Evolutionary conservation across 2,113 vertebrate genomes (phyloP).

Genomic region (Urocitellus parryii): DNA sequence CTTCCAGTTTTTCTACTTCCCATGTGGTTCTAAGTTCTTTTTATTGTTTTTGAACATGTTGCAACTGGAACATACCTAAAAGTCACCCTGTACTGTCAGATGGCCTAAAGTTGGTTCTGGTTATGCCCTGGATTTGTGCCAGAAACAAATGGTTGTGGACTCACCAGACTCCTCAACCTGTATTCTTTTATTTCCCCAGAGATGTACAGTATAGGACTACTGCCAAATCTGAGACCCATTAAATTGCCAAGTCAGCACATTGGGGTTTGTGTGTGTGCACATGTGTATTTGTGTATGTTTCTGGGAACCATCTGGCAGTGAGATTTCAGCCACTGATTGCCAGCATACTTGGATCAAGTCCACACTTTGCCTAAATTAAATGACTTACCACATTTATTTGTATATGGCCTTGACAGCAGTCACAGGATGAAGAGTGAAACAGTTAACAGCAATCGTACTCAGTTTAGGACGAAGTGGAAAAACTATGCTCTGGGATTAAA

Average conservation of each 20-base stretch:
- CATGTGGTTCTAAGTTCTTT: neutral
- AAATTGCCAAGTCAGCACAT: constrained; percentile 86
- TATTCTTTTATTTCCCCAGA: constrained; percentile 84
- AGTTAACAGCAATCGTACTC: constrained; percentile 67
- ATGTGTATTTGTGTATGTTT: neutral
- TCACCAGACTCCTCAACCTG: constrained; percentile 76
- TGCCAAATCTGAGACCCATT: constrained; percentile 84
- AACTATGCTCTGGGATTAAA: neutral
- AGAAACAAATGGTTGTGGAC: constrained; percentile 82
- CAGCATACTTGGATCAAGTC: constrained; percentile 78
- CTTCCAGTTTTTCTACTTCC: neutral
- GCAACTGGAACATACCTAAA: constrained; percentile 48
- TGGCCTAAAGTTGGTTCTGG: constrained; percentile 71
- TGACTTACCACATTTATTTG: constrained; percentile 82
- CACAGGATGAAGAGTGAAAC: constrained; percentile 69
- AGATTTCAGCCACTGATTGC: constrained; percentile 77
- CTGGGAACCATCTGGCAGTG: constrained; percentile 82
- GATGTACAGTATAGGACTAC: constrained; percentile 65
- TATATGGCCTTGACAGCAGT: constrained; percentile 81
- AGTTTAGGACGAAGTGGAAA: neutral
- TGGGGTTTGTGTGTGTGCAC: constrained; percentile 39
- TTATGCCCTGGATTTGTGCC: constrained; percentile 80
- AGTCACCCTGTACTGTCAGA: constrained; percentile 12
- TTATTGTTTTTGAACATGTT: constrained; percentile 30
- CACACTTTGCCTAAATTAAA: constrained; percentile 73